These are phyloP conservation scores for Paedocypris sp. DNA, from an alignment of 2,113 vertebrate genomes.

Conservation along the genomic window DNA sequence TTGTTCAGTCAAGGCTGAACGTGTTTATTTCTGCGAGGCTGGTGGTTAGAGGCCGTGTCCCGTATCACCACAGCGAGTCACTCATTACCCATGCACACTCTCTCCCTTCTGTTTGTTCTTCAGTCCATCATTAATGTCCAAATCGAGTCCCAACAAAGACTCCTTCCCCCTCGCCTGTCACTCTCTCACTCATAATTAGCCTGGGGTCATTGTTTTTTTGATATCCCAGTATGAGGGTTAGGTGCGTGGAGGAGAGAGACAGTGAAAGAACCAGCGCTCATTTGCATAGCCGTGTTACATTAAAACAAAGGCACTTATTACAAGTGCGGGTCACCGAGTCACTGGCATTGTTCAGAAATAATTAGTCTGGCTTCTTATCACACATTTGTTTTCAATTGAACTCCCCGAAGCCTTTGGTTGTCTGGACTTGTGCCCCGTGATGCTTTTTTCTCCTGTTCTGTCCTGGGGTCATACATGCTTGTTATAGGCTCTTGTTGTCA, in stretches of 20 bases:
- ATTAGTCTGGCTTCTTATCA: slow-evolving; percentile 47
- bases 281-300: slow-evolving; percentile 48
- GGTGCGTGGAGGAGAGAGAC: slow-evolving; percentile 6
- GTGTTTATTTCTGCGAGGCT: neutral
- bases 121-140: slow-evolving; percentile 57
- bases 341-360: slow-evolving; percentile 36
- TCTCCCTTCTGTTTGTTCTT: slow-evolving; percentile 33
- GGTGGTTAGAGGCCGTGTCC: neutral
- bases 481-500: neutral
- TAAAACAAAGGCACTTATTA: slow-evolving; percentile 39
- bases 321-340: slow-evolving; percentile 41
- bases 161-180: slow-evolving; percentile 24
- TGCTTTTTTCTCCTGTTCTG: neutral
- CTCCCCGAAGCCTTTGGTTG: neutral
- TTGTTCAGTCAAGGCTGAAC: neutral
- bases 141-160: slow-evolving; percentile 49
- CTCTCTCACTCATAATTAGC: slow-evolving; percentile 49
- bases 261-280: slow-evolving; percentile 34
- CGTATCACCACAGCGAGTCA: slow-evolving; percentile 10
- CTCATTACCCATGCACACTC: slow-evolving; percentile 13
- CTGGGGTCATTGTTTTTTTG: slow-evolving; percentile 54
- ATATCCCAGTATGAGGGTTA: slow-evolving; percentile 27
- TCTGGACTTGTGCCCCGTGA: neutral
- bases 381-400: slow-evolving; percentile 19
- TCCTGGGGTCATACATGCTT: neutral